Base-by-base conservation (phyloP, 2,888 invertebrate genomes). In the Eristalis arbustorum region DNA sequence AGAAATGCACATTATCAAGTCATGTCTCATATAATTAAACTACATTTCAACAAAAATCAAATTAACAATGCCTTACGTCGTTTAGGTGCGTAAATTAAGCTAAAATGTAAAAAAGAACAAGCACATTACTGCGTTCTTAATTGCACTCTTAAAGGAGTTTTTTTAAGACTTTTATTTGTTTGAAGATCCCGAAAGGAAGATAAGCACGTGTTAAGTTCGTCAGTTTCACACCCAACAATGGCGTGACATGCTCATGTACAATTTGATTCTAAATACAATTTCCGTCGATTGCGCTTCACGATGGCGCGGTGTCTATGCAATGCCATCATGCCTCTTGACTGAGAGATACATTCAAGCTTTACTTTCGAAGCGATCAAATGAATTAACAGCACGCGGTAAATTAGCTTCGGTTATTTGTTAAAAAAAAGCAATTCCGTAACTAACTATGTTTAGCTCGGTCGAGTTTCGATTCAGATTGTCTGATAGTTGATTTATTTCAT, bases 151-250 rank as follows among this genome's bases (percentile, higher is more conserved):
- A 6, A 18, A 18, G 1, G 49, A n/a, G 8, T 49, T 49, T 8
- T 1, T 25, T 25, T n/a, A 63, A 59, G 73, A 79, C 74, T 64
- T 49, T 74, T 78, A 6, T 82, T 40, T 63, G 63, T 71, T 66
- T 59, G 34, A 61, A 78, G 83, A 84, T 84, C 66, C 56, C 66
- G 25, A 18, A 34, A 11, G 10, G 61, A 11, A 23, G 80, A 84
- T 84, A 84, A 80, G 23, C 66, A 76, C 28, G 71, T 80, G 72
- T 75, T 80, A 42, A 80, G 62, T 72, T 80, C 71, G 67, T 40
- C 75, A 72, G 80, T 75, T 84, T 72, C 57, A 67, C 71, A 72
- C 49, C 18, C 66, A 79, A 72, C 71, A 57, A 23, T 13, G 59
- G 59, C 23, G 34, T 40, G 68, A 14, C 13, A 64, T 59, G 59